Conservation (phyloP, 1,140 invertebrate genomes). For the Drosophila navojoa region DNA sequence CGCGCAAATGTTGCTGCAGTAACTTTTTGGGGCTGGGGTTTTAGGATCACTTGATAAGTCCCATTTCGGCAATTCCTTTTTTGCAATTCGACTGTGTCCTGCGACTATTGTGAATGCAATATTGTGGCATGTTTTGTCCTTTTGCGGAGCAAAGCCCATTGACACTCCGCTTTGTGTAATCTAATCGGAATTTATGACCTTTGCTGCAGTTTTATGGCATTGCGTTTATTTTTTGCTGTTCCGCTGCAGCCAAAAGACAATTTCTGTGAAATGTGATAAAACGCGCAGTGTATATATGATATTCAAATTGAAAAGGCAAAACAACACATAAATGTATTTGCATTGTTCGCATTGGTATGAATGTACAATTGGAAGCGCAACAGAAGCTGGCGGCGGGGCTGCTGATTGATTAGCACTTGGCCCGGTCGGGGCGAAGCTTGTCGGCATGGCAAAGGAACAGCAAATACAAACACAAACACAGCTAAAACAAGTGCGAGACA, state of each 20-base stretch:
- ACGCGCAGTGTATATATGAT: not conserved
- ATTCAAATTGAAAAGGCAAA: conserved; percentile 15
- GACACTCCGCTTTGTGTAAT: conserved; percentile 74
- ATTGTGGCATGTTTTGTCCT: conserved; percentile 41
- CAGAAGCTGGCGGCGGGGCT: conserved; percentile 20
- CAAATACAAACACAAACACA: conserved; percentile 68
- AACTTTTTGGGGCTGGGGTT: conserved; percentile 7
- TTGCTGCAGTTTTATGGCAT: conserved; percentile 62
- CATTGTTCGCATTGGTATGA: conserved; percentile 32
- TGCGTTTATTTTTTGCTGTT: not conserved
- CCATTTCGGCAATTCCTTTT: conserved; percentile 46
- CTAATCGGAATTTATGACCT: conserved; percentile 77
- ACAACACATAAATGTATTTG: conserved; percentile 7
- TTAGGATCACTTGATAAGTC: conserved; percentile 57
- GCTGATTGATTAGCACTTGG: conserved; percentile 33
- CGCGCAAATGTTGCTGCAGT: conserved; percentile 24
- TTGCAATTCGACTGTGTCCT: conserved; percentile 1
- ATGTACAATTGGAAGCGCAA: conserved; percentile 10
- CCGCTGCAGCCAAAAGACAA: conserved; percentile 20
- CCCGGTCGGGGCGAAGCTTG: conserved; percentile 8
- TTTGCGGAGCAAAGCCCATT: conserved; percentile 26
- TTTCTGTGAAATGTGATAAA: conserved; percentile 14
- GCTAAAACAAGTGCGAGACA: conserved; percentile 69
- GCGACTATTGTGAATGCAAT: conserved; percentile 56
- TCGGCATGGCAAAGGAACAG: conserved; percentile 13